These are phyloP conservation scores for Rosalia funebris DNA, from an alignment of 2,888 invertebrate genomes.

Conservation along the genomic window DNA sequence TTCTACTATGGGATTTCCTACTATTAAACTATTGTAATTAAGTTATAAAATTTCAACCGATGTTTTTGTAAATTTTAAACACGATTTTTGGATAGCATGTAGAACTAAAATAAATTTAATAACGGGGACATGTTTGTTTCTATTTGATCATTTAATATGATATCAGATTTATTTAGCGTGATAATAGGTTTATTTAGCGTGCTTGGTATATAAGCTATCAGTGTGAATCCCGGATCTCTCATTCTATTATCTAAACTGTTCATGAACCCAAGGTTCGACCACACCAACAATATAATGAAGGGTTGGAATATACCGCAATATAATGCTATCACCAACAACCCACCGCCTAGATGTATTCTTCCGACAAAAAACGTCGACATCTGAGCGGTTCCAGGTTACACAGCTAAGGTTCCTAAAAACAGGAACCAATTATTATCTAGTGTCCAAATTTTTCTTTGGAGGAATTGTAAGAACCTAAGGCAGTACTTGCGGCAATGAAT, in stretches of 20 bases:
- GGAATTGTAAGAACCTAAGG: no score
- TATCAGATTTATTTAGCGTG: no score
- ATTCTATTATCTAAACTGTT: not conserved
- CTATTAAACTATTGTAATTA: not conserved
- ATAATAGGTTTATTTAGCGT: constrained; percentile 56
- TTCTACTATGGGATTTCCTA: no score
- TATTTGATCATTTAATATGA: no score
- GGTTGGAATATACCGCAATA: constrained; percentile 56
- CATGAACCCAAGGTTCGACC: constrained; percentile 34
- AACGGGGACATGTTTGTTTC: no score
- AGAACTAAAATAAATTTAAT: no score
- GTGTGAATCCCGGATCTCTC: constrained; percentile 57
- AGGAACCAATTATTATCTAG: not conserved
- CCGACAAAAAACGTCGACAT: constrained; percentile 56
- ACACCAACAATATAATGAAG: constrained; percentile 59
- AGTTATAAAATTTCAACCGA: not conserved
- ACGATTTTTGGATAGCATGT: no score
- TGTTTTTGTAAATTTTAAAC: no score
- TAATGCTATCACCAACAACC: constrained; percentile 46
- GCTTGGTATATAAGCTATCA: constrained; percentile 54
- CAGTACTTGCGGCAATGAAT: no score
- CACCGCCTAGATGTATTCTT: constrained; percentile 51
- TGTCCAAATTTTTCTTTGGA: no score
- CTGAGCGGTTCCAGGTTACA: constrained; percentile 56
- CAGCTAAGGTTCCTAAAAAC: constrained; percentile 52